phyloP scores from a whole-genome alignment of 2,113 vertebrate genomes.

The Sinocyclocheilus grahami region DNA sequence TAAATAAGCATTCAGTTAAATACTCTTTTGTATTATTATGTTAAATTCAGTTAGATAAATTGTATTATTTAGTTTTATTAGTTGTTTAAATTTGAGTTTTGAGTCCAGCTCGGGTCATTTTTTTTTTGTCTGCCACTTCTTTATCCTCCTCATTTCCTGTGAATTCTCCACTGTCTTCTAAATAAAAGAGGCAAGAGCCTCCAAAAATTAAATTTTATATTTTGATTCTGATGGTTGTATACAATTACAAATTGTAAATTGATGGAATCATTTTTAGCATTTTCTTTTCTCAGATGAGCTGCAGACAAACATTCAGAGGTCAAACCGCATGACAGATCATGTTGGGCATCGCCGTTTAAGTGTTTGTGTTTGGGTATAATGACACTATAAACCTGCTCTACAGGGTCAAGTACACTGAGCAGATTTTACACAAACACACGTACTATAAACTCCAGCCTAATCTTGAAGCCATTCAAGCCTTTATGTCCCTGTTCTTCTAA shows the following conservation, averaged over 20 bases:
- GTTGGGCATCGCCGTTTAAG: background rate
- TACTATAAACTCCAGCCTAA: slow-evolving; percentile 1
- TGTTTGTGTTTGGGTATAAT: slow-evolving; percentile 10
- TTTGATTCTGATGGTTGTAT: background rate
- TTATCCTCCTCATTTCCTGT: background rate
- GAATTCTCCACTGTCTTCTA: background rate
- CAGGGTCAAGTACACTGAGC: slow-evolving; percentile 16
- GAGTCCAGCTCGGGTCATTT: background rate
- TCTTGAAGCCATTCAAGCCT: slow-evolving; percentile 18
- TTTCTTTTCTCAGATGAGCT: background rate
- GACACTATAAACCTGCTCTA: background rate
- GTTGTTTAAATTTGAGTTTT: background rate
- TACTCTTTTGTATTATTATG: background rate
- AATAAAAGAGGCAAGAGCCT: no score
- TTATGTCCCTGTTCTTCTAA: slow-evolving; percentile 20
- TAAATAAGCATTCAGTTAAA: background rate
- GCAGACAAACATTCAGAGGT: slow-evolving; percentile 8
- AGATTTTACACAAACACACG: slow-evolving; percentile 19
- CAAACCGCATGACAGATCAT: background rate
- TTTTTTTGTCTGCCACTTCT: background rate
- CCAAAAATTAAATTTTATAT: background rate
- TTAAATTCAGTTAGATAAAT: background rate
- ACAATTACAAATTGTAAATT: background rate
- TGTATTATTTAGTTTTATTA: background rate
- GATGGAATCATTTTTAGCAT: background rate